phyloP scores from a whole-genome alignment of 2,113 vertebrate genomes.

The Syngnathus floridae region DNA sequence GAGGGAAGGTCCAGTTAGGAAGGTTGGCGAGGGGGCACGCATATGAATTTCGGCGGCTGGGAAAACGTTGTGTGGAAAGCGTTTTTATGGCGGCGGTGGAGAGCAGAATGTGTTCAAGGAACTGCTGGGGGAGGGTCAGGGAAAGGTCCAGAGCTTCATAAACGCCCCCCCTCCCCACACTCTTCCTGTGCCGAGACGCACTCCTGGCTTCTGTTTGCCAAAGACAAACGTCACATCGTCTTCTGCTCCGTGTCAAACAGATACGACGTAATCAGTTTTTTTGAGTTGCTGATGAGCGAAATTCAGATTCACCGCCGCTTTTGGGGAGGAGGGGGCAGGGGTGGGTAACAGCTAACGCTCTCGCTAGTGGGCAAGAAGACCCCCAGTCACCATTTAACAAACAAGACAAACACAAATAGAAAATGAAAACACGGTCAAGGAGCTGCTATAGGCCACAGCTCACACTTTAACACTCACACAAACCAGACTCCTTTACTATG shows the following conservation, averaged over 20 bases:
- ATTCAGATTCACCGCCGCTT: no score
- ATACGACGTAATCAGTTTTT: background rate
- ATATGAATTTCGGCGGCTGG: conserved; percentile 40
- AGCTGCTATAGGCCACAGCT: no score
- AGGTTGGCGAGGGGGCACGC: conserved; percentile 30
- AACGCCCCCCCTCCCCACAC: background rate
- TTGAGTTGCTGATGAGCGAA: no score
- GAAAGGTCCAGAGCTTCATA: conserved; percentile 27
- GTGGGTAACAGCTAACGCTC: no score
- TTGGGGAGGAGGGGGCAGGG: no score
- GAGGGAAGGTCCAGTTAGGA: conserved; percentile 2
- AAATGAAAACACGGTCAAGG: no score
- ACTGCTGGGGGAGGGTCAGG: conserved; percentile 26
- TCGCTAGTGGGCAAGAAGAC: no score
- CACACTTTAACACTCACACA: no score
- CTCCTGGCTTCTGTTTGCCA: background rate
- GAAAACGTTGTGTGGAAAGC: conserved; percentile 19
- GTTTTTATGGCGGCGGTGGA: conserved; percentile 24
- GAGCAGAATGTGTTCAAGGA: conserved; percentile 14
- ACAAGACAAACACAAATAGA: no score
- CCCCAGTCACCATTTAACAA: no score
- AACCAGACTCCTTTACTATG: no score
- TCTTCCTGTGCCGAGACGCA: conserved; percentile 4
- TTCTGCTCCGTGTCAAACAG: background rate
- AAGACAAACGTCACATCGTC: background rate